Evolutionary conservation across 2,888 invertebrate genomes (phyloP).

Genomic region (Chelonus formosanus): DNA sequence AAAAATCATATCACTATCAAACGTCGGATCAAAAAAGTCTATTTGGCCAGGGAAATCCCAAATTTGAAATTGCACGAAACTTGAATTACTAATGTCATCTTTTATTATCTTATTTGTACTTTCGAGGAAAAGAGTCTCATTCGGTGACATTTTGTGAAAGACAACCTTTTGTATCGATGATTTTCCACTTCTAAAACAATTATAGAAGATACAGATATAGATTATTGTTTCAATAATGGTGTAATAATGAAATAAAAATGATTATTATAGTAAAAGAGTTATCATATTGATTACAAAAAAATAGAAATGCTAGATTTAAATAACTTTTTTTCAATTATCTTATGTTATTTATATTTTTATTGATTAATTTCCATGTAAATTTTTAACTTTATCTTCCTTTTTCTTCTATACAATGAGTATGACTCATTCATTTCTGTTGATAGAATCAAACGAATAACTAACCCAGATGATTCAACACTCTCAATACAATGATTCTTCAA

Average conservation of each 20-base stretch:
- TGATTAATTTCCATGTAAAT: too few relatives aligned
- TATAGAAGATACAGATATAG: background rate
- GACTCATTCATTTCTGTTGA: too few relatives aligned
- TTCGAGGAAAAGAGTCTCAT: constrained; percentile 97
- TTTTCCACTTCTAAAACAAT: constrained; percentile 86
- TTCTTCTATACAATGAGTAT: too few relatives aligned
- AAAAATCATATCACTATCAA: constrained; percentile 96
- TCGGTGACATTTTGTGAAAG: constrained; percentile 99
- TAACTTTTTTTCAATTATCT: too few relatives aligned
- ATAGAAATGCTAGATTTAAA: too few relatives aligned
- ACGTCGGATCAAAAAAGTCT: constrained; percentile 95
- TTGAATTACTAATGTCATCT: constrained; percentile 95
- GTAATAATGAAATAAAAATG: too few relatives aligned
- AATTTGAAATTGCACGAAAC: constrained; percentile 99
- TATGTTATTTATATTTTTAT: too few relatives aligned
- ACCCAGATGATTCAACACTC: background rate
- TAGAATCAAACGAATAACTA: background rate
- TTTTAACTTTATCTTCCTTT: too few relatives aligned
- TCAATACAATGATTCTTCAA: background rate
- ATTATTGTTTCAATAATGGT: too few relatives aligned
- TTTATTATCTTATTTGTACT: constrained; percentile 98
- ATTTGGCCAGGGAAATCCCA: constrained; percentile 99
- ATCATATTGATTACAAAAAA: too few relatives aligned
- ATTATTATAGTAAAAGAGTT: too few relatives aligned
- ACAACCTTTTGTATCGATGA: constrained; percentile 99